Evolutionary conservation across 2,797 vertebrate species (phyloP), one percentile per base, ranked within the genome.

Genomic region (Uromys caudimaculatus): DNA sequence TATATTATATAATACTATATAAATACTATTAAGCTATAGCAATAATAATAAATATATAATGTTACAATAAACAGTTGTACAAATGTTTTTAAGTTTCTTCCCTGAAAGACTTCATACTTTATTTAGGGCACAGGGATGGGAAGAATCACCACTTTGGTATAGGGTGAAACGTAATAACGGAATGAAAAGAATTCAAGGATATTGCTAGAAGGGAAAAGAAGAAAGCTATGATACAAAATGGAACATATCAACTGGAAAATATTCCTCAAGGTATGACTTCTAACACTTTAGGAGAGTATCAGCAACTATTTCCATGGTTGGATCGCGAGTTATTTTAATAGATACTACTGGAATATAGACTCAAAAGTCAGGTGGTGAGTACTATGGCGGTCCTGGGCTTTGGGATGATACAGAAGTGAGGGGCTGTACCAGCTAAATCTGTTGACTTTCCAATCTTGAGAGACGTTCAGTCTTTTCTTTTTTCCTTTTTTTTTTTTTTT

Each of bases 21-120:
- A 71, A 71, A 38, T 71, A 71, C n/a, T 38, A 38, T 67, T 94
- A 41, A 77, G 10, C 60, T 78, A 77, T 23, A 64, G 21, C 73
- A 69, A 56, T 87, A 54, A 85, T 75, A 35, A 35, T 50, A 79
- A 69, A 73, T 79, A 44, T 87, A 2, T 35, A 78, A 7, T 73
- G 75, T 84, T 73, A 92, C 41, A 52, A 4, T 62, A 77, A 94
- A 85, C 60, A 93, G 0, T 23, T 29, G 9, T 86, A 79, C 8
- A 76, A 84, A 3, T n/a, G 41, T 78, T 79, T 78, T 84, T 88
- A 79, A 60, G 47, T 79, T 4, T 27, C 41, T 91, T 3, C 38
- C 79, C 29, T 41, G 14, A 90, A 95, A 94, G 50, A 56, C 23
- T 41, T 94, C 85, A 69, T 84, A 27, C 90, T 94, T 64, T 97